A percentile compares a stretch with the other conserved stretches of the same genome.
Conservation (phyloP, 53 echinoderm and acorn worm genomes). For the Glandiceps talaboti region DNA sequence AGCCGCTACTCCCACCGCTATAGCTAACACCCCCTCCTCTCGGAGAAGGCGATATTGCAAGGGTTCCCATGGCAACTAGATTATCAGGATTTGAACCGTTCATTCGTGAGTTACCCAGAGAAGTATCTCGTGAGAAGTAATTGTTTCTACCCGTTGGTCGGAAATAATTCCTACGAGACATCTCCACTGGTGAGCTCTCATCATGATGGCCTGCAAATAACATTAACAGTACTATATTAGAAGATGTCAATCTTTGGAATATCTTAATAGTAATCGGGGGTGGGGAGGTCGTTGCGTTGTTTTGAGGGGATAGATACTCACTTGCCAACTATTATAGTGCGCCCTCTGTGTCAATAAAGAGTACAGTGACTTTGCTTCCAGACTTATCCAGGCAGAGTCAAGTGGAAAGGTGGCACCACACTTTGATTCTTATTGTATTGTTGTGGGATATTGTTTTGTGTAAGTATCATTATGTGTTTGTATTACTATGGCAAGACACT, state of each 20-base stretch:
- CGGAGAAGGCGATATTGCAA: slow-evolving; percentile 4
- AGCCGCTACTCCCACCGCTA: background rate
- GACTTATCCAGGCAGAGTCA: too few relatives aligned
- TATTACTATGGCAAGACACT: too few relatives aligned
- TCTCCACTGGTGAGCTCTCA: slow-evolving; percentile 26
- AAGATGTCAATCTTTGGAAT: too few relatives aligned
- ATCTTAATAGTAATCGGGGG: too few relatives aligned
- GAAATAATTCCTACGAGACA: slow-evolving; percentile 44
- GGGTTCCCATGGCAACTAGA: slow-evolving; percentile 5
- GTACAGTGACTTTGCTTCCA: too few relatives aligned
- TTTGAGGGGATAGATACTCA: background rate
- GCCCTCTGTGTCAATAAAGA: too few relatives aligned
- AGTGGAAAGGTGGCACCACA: too few relatives aligned
- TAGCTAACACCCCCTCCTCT: background rate
- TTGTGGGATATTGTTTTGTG: too few relatives aligned
- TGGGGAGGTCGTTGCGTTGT: too few relatives aligned
- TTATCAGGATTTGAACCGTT: slow-evolving; percentile 13
- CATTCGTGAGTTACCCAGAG: slow-evolving; percentile 9
- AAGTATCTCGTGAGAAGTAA: slow-evolving; percentile 36
- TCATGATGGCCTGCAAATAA: slow-evolving; percentile 31
- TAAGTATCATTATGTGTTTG: too few relatives aligned
- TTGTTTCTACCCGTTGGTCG: slow-evolving; percentile 38
- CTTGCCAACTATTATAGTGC: background rate
- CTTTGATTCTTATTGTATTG: too few relatives aligned
- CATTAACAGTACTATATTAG: background rate